Base-by-base conservation (phyloP, 2,113 vertebrate species). In the Dunckerocampus dactyliophorus region DNA sequence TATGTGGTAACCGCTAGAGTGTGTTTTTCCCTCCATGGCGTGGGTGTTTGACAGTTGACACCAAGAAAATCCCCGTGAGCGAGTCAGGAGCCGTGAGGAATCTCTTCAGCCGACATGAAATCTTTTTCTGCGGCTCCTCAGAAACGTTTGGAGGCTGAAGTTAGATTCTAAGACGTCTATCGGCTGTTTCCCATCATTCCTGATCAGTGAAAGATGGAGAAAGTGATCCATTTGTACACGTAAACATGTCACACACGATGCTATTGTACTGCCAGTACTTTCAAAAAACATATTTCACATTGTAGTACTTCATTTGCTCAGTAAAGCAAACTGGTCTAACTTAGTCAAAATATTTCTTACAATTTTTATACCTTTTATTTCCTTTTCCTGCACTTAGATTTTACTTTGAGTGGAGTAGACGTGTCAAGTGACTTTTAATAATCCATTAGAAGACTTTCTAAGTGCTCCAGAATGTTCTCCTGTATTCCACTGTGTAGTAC, bases 21-120 rank as follows among this genome's bases (percentile, higher is more conserved):
- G 17, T 63, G n/a, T 72, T 62, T 42, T 37, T 11, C n/a, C 63
- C 47, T 71, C 53, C 64, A 63, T 71, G 71, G 74, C 63, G 54
- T 39, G 61, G 57, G 61, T 60, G 49, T 63, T 63, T 53, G 69
- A 59, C 43, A 39, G 50, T 63, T 45, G 47, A 77, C 58, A 59
- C 64, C 65, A 48, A 63, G 31, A 39, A 63, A 63, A 69, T 15
- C 11, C 60, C 43, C 49, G 50, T 47, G 12, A 42, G 69, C 58
- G 24, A 37, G 48, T 57, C 57, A 37, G 45, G 16, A 62, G 53
- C 58, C 6, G 17, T 59, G 52, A 51, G 49, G 69, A 81, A 72
- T 53, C 48, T 50, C 63, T 70, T 63, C 46, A 2, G 22, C 55
- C 1, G 4, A 62, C 12, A 74, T 50, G 66, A 59, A 69, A 53